Base-by-base conservation (phyloP, 1,140 invertebrate genomes). In the Spodoptera frugiperda region DNA sequence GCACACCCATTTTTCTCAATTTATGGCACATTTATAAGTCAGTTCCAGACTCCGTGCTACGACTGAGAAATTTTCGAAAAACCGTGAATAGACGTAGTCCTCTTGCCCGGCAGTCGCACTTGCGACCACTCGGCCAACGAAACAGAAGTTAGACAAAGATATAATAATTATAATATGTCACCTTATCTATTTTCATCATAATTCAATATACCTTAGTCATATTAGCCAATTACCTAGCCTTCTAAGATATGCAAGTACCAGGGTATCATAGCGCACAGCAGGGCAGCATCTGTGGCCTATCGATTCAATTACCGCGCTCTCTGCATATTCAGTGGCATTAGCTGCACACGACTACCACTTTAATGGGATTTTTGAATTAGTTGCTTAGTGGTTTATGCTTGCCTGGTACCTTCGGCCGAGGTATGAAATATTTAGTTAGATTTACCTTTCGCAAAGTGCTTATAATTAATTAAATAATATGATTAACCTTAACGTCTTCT, bases 311-410 rank as follows among this genome's bases (percentile, higher is more conserved):
- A 67, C 63, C 44, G 33, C 63, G 44, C 44, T 49, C 63, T 48
- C 19, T 67, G 63, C 63, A 49, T 67, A 67, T 67, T 67, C 19
- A 67, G 63, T 48, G 44, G 63, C 49, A 67, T 67, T 67, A 67
- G 63, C 63, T 48, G 63, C 63, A 49, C 12, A 19, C 63, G 17
- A 67, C 39, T 67, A n/a, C 2, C 63, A 12, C 30, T 67, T 48
- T 67, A 67, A 67, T 67, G 63, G 63, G 17, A 48, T 67, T 49
- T 67, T 67, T 67, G 63, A 67, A 25, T 67, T 67, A 67, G 44
- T 67, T 67, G 48, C 63, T 48, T 10, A 19, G 3, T n/a, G 44
- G 63, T 25, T 61, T 67, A 67, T 67, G 63, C 12, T 14, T 8
- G 63, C 63, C 44, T 67, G 17, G 63, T 67, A 67, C 11, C 10